A percentile compares a stretch with the other conserved stretches of the same genome.
phyloP scores from a whole-genome alignment of 2,797 vertebrate species.

The Sebastes matsubarae region DNA sequence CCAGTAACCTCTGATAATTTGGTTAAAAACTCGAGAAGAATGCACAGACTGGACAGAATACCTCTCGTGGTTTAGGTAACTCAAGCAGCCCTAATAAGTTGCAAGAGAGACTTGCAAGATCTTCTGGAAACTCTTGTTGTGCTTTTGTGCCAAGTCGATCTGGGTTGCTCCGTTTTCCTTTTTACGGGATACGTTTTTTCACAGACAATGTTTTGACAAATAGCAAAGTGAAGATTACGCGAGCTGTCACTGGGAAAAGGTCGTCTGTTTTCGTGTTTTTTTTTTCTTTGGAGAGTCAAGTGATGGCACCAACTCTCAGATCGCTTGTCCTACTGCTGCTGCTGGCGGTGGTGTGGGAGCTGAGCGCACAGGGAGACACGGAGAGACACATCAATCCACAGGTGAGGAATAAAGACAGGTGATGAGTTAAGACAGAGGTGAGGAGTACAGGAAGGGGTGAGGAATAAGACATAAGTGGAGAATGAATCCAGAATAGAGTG shows the following conservation, averaged over 20 bases:
- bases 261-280: background rate
- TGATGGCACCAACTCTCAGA: conserved; percentile 73
- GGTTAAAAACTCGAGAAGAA: conserved; percentile 25
- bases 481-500: background rate
- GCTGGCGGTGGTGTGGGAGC: conserved; percentile 71
- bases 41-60: conserved; percentile 43
- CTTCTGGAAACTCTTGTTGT: background rate
- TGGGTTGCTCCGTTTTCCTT: background rate
- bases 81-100: background rate
- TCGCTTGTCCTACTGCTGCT: conserved; percentile 69
- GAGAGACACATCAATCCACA: conserved; percentile 75
- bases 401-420: conserved; percentile 65
- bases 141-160: background rate
- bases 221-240: conserved; percentile 15
- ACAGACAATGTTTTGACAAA: conserved; percentile 76
- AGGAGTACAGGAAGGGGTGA: too few species aligned
- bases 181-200: background rate
- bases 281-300: conserved; percentile 17
- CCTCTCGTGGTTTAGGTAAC: conserved; percentile 12
- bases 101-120: background rate
- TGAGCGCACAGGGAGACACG: conserved; percentile 67
- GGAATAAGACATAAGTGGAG: too few species aligned
- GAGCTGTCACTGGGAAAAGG: conserved; percentile 1
- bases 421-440: too few species aligned
- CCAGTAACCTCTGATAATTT: conserved; percentile 7